Percentiles rank a stretch among this genome's conserved stretches.
Conservation (phyloP, 1,140 invertebrate species). For the Cyclina sinensis region DNA sequence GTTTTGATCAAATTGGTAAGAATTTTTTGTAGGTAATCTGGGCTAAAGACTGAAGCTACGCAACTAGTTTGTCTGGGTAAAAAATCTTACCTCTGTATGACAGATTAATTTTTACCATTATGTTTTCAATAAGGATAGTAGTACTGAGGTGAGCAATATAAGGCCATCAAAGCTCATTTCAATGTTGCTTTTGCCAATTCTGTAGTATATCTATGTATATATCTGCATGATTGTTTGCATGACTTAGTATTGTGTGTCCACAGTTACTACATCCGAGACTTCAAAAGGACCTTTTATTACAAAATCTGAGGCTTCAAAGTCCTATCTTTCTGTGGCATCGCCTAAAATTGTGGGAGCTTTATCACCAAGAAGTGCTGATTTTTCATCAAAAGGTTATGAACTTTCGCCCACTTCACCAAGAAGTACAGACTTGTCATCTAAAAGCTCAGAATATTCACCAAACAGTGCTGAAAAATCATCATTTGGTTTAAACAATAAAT, state of each 20-base stretch:
- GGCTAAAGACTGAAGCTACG: no score
- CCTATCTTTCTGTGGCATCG: slow-evolving; percentile 38
- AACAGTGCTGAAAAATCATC: slow-evolving; percentile 25
- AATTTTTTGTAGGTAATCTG: no score
- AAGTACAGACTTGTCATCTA: slow-evolving; percentile 10
- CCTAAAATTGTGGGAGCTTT: slow-evolving; percentile 22
- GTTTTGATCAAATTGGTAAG: no score
- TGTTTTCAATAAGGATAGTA: no score
- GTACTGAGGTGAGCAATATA: no score
- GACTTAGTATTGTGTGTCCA: slow-evolving; percentile 52
- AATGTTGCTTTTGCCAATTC: no score
- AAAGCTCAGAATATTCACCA: background rate
- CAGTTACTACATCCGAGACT: slow-evolving; percentile 31
- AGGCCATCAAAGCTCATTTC: no score
- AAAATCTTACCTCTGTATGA: no score
- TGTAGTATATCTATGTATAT: background rate
- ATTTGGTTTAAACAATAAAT: slow-evolving; percentile 1
- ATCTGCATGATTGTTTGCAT: slow-evolving; percentile 49
- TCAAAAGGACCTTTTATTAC: background rate
- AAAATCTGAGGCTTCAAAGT: slow-evolving; percentile 29
- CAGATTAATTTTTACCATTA: no score
- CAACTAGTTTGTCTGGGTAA: no score
- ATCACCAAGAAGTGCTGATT: slow-evolving; percentile 39
- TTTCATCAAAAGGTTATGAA: slow-evolving; percentile 13
- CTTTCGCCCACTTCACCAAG: slow-evolving; percentile 23